Conservation (phyloP, 2,113 vertebrate genomes). For the Craseonycteris thonglongyai region DNA sequence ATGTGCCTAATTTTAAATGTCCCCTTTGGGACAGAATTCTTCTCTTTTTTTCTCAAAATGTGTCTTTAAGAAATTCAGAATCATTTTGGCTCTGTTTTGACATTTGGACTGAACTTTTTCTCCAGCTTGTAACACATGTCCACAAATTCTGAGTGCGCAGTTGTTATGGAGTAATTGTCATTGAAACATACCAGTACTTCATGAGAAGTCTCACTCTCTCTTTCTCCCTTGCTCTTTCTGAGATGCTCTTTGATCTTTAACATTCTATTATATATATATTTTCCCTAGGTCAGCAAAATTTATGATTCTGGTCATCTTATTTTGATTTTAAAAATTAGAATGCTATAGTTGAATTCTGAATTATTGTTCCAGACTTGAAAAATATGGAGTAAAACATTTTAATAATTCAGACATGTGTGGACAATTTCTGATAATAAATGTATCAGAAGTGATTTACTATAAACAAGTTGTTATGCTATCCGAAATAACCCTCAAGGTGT, state of each 20-base stretch:
- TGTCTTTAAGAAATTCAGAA: conserved; percentile 22
- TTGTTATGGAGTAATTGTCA: conserved; percentile 13
- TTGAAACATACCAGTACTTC: conserved; percentile 10
- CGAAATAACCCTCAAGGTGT: background rate
- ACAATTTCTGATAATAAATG: conserved; percentile 14
- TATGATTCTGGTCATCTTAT: conserved; percentile 11
- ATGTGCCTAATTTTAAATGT: background rate
- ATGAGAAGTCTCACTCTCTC: background rate
- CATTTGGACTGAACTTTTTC: background rate
- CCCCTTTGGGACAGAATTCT: background rate
- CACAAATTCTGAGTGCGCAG: background rate
- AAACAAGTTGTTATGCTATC: background rate
- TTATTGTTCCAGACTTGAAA: conserved; percentile 23
- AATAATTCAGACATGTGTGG: background rate
- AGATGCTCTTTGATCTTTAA: conserved; percentile 21
- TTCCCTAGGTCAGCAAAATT: background rate
- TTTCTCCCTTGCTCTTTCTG: background rate
- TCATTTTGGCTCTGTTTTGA: conserved; percentile 10
- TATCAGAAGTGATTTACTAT: background rate
- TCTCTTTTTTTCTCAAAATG: background rate
- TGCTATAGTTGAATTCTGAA: conserved; percentile 5
- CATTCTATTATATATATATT: background rate
- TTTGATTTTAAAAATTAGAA: conserved; percentile 30
- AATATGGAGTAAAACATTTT: background rate
- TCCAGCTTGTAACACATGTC: background rate